Conservation (phyloP, 1,140 invertebrate species). For the Drosophila subpulchrella region DNA sequence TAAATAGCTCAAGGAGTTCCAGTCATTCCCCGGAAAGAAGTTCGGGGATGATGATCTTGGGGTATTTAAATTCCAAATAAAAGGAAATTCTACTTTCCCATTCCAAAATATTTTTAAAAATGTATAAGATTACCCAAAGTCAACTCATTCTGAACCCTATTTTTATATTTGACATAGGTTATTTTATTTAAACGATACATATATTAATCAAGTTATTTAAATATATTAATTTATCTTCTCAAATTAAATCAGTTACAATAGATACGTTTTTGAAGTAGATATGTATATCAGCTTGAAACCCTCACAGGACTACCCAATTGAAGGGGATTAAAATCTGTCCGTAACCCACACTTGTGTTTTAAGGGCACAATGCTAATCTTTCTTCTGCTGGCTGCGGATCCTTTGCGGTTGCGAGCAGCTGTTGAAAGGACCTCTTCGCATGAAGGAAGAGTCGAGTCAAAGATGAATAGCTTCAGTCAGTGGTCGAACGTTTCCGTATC, state of each 20-base stretch:
- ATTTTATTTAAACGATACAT: too few species aligned
- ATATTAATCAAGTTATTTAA: too few species aligned
- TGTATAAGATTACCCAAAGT: too few species aligned
- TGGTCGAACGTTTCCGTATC: background rate
- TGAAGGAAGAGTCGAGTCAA: slow-evolving; percentile 38
- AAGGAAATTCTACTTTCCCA: too few species aligned
- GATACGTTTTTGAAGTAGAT: too few species aligned
- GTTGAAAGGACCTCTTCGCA: slow-evolving; percentile 20
- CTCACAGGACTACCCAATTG: background rate
- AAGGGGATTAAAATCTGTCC: background rate
- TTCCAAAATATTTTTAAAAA: too few species aligned
- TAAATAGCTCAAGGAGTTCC: slow-evolving; percentile 43
- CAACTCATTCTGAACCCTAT: too few species aligned
- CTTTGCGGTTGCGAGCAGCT: slow-evolving; percentile 52
- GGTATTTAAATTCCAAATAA: background rate
- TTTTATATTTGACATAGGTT: too few species aligned
- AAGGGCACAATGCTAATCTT: slow-evolving; percentile 17
- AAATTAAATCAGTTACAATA: too few species aligned
- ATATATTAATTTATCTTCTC: too few species aligned
- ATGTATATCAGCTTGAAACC: background rate
- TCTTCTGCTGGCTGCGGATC: slow-evolving; percentile 9
- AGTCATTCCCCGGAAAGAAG: slow-evolving; percentile 9
- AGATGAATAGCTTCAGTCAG: slow-evolving; percentile 69
- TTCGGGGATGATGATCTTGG: background rate
- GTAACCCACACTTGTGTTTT: background rate